Conservation (phyloP, 2,113 vertebrate species). For the Triplophysa rosa region DNA sequence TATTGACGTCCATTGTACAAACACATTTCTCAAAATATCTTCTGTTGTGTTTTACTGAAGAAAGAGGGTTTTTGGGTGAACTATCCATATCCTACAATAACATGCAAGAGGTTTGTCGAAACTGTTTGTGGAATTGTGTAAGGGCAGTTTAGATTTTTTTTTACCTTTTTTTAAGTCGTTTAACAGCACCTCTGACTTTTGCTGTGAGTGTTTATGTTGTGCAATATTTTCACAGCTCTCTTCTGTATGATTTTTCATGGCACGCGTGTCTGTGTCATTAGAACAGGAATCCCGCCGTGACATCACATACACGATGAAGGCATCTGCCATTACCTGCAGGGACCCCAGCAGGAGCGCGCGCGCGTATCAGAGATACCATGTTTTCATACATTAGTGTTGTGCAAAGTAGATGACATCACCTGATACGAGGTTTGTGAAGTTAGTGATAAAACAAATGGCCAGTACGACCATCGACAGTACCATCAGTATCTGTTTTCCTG, state of each 20-base stretch:
- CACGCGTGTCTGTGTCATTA: conserved; percentile 20
- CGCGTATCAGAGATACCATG: neutral
- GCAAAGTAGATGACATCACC: neutral
- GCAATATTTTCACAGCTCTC: neutral
- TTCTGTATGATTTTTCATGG: neutral
- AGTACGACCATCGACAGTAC: too few relatives aligned
- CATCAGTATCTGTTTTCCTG: too few relatives aligned
- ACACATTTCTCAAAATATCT: too few relatives aligned
- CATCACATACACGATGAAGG: conserved; percentile 30
- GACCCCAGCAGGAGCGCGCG: neutral
- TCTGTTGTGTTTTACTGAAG: too few relatives aligned
- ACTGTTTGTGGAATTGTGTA: too few relatives aligned
- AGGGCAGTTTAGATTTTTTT: neutral
- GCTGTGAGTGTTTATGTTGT: neutral
- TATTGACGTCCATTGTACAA: too few relatives aligned
- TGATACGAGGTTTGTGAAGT: neutral
- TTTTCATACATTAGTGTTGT: too few relatives aligned
- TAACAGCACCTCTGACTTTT: too few relatives aligned
- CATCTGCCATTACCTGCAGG: conserved; percentile 28
- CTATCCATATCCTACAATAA: too few relatives aligned
- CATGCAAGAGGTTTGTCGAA: too few relatives aligned
- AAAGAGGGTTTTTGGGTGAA: too few relatives aligned
- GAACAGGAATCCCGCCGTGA: neutral
- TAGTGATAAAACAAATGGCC: conserved; percentile 31
- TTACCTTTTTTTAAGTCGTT: neutral